These are phyloP conservation scores for Cephus sareptanus DNA, from an alignment of 2,888 invertebrate species.

Conservation along the genomic window DNA sequence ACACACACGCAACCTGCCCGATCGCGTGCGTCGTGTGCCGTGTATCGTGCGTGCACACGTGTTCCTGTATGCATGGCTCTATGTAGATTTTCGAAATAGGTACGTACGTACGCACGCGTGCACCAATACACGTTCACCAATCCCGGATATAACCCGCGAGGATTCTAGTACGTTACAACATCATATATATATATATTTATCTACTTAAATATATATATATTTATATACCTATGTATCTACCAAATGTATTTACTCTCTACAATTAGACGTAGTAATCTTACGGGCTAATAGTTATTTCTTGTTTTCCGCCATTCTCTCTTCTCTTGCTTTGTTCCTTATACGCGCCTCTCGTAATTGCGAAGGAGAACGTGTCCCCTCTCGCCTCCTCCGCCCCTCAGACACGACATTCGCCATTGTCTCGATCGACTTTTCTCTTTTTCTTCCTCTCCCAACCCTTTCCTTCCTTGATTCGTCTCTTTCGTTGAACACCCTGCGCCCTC, in stretches of 20 bases:
- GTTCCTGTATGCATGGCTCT: too few relatives aligned
- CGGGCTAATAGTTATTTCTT: conserved; percentile 50
- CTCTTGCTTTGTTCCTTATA: neutral
- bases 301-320: conserved; percentile 14
- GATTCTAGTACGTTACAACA: conserved; percentile 55
- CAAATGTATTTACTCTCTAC: conserved; percentile 36
- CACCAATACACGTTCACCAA: conserved; percentile 26
- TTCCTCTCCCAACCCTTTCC: conserved; percentile 2
- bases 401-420: conserved; percentile 4
- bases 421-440: neutral
- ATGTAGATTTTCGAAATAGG: too few relatives aligned
- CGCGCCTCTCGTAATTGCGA: conserved; percentile 26
- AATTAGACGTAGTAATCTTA: conserved; percentile 50
- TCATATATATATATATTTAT: conserved; percentile 44
- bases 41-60: too few relatives aligned
- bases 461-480: neutral
- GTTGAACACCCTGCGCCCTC: neutral
- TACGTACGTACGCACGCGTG: conserved; percentile 51
- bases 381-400: conserved; percentile 5
- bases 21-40: too few relatives aligned
- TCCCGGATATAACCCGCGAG: conserved; percentile 47
- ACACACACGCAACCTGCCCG: too few relatives aligned
- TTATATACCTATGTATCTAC: conserved; percentile 35
- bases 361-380: too few relatives aligned
- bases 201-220: conserved; percentile 35